phyloP scores from a whole-genome alignment of 2,797 vertebrate species.

The Chaenodraco wilsoni region DNA sequence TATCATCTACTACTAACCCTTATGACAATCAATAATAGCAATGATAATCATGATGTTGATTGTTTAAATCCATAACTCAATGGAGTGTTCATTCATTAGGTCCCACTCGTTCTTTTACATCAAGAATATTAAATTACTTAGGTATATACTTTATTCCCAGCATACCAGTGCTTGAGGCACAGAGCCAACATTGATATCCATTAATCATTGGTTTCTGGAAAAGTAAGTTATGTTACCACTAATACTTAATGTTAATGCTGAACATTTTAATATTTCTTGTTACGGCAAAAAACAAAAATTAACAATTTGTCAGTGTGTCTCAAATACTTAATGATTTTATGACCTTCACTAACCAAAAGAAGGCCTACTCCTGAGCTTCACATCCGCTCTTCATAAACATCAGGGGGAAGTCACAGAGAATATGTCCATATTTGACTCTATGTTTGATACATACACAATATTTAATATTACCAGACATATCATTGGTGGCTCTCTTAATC shows the following conservation, averaged over 20 bases:
- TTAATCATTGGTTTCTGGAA: not conserved
- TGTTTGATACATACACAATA: too few relatives aligned
- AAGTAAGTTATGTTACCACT: not conserved
- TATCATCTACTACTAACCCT: not conserved
- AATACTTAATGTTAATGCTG: not conserved
- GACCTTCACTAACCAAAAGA: too few relatives aligned
- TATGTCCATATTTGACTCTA: too few relatives aligned
- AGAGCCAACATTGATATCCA: not conserved
- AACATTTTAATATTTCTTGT: not conserved
- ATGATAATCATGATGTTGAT: not conserved
- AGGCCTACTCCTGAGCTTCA: too few relatives aligned
- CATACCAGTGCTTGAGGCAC: not conserved
- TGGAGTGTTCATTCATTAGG: not conserved
- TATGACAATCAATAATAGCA: not conserved
- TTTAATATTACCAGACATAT: too few relatives aligned
- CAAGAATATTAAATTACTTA: too few relatives aligned
- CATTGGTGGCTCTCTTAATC: too few relatives aligned
- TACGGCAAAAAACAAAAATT: not conserved
- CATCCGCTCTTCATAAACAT: too few relatives aligned
- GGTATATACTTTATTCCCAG: too few relatives aligned
- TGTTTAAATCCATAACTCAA: conserved; percentile 6
- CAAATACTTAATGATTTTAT: too few relatives aligned
- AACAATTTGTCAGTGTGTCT: too few relatives aligned
- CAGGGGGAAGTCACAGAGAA: too few relatives aligned
- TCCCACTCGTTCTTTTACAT: not conserved